phyloP scores from a whole-genome alignment of 1,140 invertebrate genomes.

The Pollicipes pollicipes region DNA sequence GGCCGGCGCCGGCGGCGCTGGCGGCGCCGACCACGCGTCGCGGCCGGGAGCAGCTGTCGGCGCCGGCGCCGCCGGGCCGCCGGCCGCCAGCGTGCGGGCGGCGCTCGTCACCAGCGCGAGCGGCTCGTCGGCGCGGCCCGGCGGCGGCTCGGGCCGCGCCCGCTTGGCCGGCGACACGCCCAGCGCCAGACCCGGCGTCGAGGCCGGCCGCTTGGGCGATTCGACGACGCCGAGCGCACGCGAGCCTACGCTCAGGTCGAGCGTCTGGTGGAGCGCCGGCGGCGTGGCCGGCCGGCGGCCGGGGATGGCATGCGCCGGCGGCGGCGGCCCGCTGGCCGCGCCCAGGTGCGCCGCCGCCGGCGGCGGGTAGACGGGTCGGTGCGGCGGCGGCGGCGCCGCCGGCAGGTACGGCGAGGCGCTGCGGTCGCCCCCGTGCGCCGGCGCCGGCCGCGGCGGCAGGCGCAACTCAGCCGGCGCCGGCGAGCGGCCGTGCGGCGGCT shows the following conservation, averaged over 20 bases:
- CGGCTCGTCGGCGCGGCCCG: not conserved
- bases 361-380: not conserved
- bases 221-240: not conserved
- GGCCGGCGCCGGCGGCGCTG: no score
- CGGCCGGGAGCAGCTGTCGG: no score
- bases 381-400: no score
- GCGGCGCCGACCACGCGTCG: not conserved
- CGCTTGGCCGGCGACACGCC: not conserved
- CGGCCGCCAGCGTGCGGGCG: no score
- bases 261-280: not conserved
- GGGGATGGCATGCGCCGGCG: not conserved
- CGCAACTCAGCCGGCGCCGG: not conserved
- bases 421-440: not conserved
- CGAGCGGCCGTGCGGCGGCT: not conserved
- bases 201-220: not conserved
- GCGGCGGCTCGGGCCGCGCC: not conserved
- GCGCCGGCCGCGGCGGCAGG: not conserved
- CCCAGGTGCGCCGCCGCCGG: no score
- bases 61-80: no score
- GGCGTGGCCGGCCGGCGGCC: not conserved
- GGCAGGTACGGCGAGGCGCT: not conserved
- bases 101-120: not conserved
- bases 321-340: not conserved
- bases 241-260: not conserved
- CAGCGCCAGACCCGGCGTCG: not conserved